Evolutionary conservation across 2,797 vertebrate genomes (phyloP).

Genomic region (Alcedo atthis): DNA sequence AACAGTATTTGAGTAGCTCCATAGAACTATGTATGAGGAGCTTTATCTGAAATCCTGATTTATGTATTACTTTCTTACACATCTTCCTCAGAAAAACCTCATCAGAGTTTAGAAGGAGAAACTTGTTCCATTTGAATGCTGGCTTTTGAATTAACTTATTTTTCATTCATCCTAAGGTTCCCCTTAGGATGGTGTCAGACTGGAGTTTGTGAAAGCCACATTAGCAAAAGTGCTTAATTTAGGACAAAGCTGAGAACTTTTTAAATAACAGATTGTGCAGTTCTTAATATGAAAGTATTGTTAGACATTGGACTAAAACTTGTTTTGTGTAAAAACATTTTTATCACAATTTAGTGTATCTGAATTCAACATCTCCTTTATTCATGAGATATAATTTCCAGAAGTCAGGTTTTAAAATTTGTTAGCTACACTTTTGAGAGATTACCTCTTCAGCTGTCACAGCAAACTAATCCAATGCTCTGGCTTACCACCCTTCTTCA

Average conservation of each 20-base stretch:
- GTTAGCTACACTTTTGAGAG: constrained; percentile 12
- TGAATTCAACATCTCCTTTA: constrained; percentile 20
- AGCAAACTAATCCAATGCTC: constrained; percentile 13
- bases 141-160: not conserved
- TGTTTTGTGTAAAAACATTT: not conserved
- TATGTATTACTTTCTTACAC: not conserved
- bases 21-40: not conserved
- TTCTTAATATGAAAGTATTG: not conserved
- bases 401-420: constrained; percentile 29
- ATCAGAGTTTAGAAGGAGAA: not conserved
- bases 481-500: not conserved
- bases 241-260: not conserved
- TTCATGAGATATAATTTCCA: constrained; percentile 16
- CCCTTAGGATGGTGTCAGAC: not conserved
- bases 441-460: constrained; percentile 34
- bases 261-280: not conserved
- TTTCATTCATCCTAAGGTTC: not conserved
- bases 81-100: not conserved
- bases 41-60: not conserved
- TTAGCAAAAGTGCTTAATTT: not conserved
- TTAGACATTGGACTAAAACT: not conserved
- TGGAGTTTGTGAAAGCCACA: not conserved
- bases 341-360: not conserved
- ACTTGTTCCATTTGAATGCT: not conserved
- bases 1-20: not conserved